These are phyloP conservation scores for Cordylochernes scorpioides DNA, from an alignment of 2,888 invertebrate genomes.

Conservation along the genomic window DNA sequence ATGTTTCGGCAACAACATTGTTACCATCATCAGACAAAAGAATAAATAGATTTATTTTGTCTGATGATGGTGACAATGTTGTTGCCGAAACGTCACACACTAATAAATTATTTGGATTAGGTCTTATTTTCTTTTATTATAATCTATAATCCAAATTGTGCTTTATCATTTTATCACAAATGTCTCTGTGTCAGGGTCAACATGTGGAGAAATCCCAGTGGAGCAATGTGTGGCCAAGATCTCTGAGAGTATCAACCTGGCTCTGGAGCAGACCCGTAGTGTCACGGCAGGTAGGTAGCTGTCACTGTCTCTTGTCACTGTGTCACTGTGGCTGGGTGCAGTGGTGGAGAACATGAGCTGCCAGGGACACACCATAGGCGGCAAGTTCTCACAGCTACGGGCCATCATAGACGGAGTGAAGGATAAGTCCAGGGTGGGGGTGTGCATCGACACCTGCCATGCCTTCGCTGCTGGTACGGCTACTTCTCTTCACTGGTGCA, in stretches of 20 bases:
- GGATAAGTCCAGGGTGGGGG: slow-evolving; percentile 16
- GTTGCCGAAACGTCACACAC: too few relatives aligned
- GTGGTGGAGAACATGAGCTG: slow-evolving; percentile 21
- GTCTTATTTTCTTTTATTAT: too few relatives aligned
- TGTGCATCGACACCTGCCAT: slow-evolving; percentile 22
- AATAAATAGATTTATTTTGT: too few relatives aligned
- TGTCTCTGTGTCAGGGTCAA: slow-evolving; percentile 18
- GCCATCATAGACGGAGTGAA: slow-evolving; percentile 16
- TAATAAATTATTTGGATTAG: too few relatives aligned
- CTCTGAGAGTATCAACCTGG: slow-evolving; percentile 21
- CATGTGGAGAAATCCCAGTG: slow-evolving; percentile 18
- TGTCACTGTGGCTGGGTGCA: slow-evolving; percentile 7
- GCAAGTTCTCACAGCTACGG: slow-evolving; percentile 16
- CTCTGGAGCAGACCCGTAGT: slow-evolving; percentile 18
- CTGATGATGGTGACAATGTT: too few relatives aligned
- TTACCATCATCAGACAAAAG: too few relatives aligned
- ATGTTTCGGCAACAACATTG: too few relatives aligned
- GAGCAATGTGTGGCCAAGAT: slow-evolving; percentile 19
- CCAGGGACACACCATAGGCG: slow-evolving; percentile 22
- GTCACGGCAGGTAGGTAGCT: slow-evolving; percentile 13
- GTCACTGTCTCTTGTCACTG: not conserved
- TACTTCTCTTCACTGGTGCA: too few relatives aligned
- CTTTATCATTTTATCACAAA: slow-evolving; percentile 1
- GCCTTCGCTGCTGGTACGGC: slow-evolving; percentile 23
- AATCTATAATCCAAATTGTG: too few relatives aligned